Conservation (phyloP, 2,888 invertebrate genomes). For the Microplitis manilae region DNA sequence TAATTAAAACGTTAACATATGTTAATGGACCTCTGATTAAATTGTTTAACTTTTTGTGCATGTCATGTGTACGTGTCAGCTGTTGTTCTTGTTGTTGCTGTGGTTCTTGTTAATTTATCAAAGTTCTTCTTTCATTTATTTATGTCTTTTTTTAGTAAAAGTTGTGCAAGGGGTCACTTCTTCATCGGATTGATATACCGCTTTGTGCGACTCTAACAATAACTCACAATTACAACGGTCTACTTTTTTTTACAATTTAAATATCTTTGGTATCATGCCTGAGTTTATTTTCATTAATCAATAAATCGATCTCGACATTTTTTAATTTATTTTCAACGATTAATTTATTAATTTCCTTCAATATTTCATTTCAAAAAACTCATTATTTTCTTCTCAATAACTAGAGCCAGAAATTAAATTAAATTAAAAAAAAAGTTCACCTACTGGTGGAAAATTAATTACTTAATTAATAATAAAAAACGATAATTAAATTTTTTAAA, state of each 20-base stretch:
- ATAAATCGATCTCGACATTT: slow-evolving; percentile 46
- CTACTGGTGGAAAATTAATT: slow-evolving; percentile 23
- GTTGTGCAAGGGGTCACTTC: slow-evolving; percentile 48
- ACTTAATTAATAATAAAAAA: slow-evolving; percentile 5
- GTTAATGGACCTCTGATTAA: slow-evolving; percentile 48
- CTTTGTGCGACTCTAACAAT: slow-evolving; percentile 66
- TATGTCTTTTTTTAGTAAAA: slow-evolving; percentile 11
- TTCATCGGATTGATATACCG: slow-evolving; percentile 38
- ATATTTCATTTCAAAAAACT: slow-evolving; percentile 13
- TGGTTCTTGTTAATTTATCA: slow-evolving; percentile 2
- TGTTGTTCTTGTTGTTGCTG: slow-evolving; percentile 1
- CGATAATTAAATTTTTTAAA: too few relatives aligned
- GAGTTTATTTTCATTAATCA: slow-evolving; percentile 61
- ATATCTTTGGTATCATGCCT: slow-evolving; percentile 71
- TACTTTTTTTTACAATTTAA: slow-evolving; percentile 55
- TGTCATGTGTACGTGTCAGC: slow-evolving; percentile 23
- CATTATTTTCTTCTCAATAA: background rate
- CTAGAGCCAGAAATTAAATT: slow-evolving; percentile 24
- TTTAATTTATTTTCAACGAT: slow-evolving; percentile 37
- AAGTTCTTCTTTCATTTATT: background rate
- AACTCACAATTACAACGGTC: slow-evolving; percentile 65
- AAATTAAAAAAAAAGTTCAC: slow-evolving; percentile 1
- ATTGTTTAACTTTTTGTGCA: slow-evolving; percentile 33
- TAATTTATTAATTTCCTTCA: slow-evolving; percentile 30
- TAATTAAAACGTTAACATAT: slow-evolving; percentile 52